A percentile compares a stretch with the other conserved stretches of the same genome.
Evolutionary conservation across 2,113 vertebrate genomes (phyloP).

Genomic region (Condylura cristata): DNA sequence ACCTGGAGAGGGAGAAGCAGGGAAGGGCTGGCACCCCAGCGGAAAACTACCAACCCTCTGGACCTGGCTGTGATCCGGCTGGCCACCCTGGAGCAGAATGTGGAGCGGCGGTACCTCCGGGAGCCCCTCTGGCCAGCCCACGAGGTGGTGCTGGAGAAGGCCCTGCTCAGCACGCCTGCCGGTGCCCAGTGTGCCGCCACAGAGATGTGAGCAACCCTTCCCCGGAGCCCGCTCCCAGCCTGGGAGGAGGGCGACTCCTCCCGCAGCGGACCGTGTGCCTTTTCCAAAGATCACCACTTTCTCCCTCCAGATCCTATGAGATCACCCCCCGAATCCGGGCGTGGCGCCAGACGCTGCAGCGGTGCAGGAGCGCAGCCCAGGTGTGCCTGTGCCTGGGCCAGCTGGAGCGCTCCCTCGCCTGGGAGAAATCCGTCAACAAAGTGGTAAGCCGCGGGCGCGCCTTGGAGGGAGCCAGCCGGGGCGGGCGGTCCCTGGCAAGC

Average conservation of each 20-base stretch:
- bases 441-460: slow-evolving; percentile 87
- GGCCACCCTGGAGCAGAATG: slow-evolving; percentile 92
- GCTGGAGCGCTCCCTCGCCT: slow-evolving; percentile 95
- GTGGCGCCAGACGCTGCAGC: slow-evolving; percentile 95
- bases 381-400: slow-evolving; percentile 93
- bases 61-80: slow-evolving; percentile 93
- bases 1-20: slow-evolving; percentile 88
- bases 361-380: slow-evolving; percentile 94
- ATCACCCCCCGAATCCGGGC: slow-evolving; percentile 93
- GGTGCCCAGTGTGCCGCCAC: slow-evolving; percentile 71
- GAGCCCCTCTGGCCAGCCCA: slow-evolving; percentile 95
- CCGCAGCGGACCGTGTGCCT: background rate
- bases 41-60: slow-evolving; percentile 91
- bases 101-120: slow-evolving; percentile 95
- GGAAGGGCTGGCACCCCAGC: slow-evolving; percentile 89
- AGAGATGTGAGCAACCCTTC: slow-evolving; percentile 83
- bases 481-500: background rate
- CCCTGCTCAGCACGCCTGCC: slow-evolving; percentile 80
- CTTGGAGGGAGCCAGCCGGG: background rate
- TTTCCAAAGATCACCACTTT: background rate
- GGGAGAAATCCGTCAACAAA: slow-evolving; percentile 96
- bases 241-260: background rate
- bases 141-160: slow-evolving; percentile 92
- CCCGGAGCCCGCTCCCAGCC: background rate
- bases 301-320: slow-evolving; percentile 89